These are phyloP conservation scores for Danaus chrysippus DNA, from an alignment of 2,888 invertebrate genomes.

Conservation along the genomic window DNA sequence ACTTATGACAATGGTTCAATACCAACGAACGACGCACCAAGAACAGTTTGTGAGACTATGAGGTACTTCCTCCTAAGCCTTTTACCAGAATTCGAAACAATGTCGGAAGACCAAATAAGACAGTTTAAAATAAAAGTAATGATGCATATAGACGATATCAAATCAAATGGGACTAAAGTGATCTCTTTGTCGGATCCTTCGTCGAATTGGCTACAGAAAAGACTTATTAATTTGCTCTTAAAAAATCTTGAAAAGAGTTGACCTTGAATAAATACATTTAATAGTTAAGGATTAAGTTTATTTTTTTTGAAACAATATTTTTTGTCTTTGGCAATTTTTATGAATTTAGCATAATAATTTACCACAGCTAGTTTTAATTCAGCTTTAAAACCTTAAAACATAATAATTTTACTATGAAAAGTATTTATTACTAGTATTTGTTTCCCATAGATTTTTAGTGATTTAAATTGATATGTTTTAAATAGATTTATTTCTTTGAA, in stretches of 20 bases:
- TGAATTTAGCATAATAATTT: no score
- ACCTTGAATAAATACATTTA: neutral
- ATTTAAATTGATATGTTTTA: no score
- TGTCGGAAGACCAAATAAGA: slow-evolving; percentile 42
- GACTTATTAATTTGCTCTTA: slow-evolving; percentile 32
- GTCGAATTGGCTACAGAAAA: slow-evolving; percentile 20
- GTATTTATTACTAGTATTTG: no score
- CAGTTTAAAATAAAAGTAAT: slow-evolving; percentile 45
- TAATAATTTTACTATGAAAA: no score
- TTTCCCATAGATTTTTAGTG: no score
- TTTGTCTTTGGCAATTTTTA: no score
- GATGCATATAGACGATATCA: slow-evolving; percentile 28
- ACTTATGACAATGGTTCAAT: neutral
- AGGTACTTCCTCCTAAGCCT: slow-evolving; percentile 42
- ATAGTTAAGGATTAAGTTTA: no score
- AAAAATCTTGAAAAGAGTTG: slow-evolving; percentile 35
- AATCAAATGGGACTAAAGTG: slow-evolving; percentile 18
- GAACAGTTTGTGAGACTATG: slow-evolving; percentile 28
- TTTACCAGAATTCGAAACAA: slow-evolving; percentile 43
- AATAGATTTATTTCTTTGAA: no score
- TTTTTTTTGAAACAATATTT: no score
- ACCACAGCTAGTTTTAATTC: no score
- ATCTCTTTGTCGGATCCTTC: slow-evolving; percentile 6
- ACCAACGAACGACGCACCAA: slow-evolving; percentile 15
- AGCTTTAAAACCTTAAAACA: no score